Evolutionary conservation across 2,113 vertebrate genomes (phyloP), one percentile per base, ranked within the genome.

Genomic region (Psophia crepitans): DNA sequence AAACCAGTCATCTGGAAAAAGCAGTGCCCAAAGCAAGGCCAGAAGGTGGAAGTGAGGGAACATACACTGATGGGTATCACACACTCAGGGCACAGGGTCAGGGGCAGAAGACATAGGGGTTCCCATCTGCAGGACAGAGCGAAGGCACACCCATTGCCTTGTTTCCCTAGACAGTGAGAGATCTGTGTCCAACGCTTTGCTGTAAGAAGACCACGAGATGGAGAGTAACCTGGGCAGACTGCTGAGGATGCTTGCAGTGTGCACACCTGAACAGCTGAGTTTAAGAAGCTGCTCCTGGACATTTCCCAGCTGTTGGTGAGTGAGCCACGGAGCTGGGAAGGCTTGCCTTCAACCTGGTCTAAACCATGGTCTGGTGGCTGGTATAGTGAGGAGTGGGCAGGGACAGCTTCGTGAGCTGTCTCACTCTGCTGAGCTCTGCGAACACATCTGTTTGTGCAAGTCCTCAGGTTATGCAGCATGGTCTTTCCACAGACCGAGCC

Each of bases 31-130:
- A 75, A 64, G 24, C 54, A 68, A 63, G 18, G 35, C 33, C 24
- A 54, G 61, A 49, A 57, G 20, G 16, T 44, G 6, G 8, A 21
- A 15, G 20, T 43, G 48, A 56, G 30, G 22, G 26, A 58, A 43
- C 35, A n/a, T n/a, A 33, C 41, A 19, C 9, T 68, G 35, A 11
- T 12, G 20, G 23, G 5, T 63, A 14, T 56, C 0, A 1, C 23
- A 75, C 21, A 32, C 24, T 39, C 15, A 23, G 16, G 27, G 35
- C 23, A 23, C 0, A 1, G 11, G 8, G 8, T 44, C 39, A 68
- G 11, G 27, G 24, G 30, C 20, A 27, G 35, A 53, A 64, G 51
- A 37, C 18, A 14, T 1, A 44, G 53, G 39, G 32, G 74, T 44
- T 27, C 6, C n/a, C 23, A 20, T 11, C 22, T 53, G 10, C 17